Conservation (phyloP, 2,113 vertebrate genomes). For the Collichthys lucidus region DNA sequence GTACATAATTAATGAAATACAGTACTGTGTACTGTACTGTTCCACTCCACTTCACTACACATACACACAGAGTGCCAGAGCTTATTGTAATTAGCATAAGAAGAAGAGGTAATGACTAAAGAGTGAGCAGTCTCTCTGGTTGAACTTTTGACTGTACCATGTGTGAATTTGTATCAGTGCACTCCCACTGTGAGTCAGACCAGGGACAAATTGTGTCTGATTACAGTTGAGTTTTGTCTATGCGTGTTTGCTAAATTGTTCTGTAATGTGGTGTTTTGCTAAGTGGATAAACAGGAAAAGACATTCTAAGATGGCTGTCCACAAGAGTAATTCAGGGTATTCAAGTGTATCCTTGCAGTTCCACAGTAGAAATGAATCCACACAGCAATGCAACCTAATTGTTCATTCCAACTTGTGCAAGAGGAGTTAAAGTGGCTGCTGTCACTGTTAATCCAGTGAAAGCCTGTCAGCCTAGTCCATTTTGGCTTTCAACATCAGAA, state of each 20-base stretch:
- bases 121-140: constrained; percentile 4
- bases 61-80: not conserved
- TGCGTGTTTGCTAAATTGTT: not conserved
- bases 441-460: constrained; percentile 59
- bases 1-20: no score
- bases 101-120: not conserved
- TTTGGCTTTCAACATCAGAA: constrained; percentile 56
- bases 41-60: no score
- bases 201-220: not conserved
- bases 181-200: not conserved
- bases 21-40: no score
- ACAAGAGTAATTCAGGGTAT: not conserved
- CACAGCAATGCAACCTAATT: constrained; percentile 26
- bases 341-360: not conserved
- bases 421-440: constrained; percentile 50
- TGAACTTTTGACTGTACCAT: not conserved
- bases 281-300: constrained; percentile 6
- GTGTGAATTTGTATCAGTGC: constrained; percentile 1
- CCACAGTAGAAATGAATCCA: constrained; percentile 9
- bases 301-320: not conserved
- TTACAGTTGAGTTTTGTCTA: not conserved
- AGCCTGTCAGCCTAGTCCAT: constrained; percentile 45
- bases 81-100: constrained; percentile 6
- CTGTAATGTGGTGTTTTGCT: not conserved
- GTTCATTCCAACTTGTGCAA: constrained; percentile 47